Evolutionary conservation across 2,888 invertebrate species (phyloP).

Genomic region (Sycophila texana): DNA sequence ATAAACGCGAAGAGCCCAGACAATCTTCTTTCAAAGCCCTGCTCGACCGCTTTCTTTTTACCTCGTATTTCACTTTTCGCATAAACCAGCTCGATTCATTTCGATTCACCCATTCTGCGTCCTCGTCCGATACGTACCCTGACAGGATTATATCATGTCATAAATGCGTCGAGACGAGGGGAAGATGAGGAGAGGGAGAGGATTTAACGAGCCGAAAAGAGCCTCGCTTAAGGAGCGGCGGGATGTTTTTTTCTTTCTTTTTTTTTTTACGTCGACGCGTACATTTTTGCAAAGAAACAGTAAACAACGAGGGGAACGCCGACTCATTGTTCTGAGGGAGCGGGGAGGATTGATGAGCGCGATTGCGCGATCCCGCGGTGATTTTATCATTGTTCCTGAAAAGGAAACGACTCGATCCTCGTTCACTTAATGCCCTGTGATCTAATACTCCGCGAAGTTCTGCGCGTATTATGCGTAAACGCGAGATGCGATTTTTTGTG

Average conservation of each 20-base stretch:
- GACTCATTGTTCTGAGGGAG: constrained; percentile 2
- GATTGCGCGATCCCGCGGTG: no score
- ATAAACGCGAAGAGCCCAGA: not conserved
- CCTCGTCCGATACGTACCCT: not conserved
- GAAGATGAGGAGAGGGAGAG: not conserved
- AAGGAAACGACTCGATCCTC: not conserved
- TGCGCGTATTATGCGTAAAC: not conserved
- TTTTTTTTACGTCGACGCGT: not conserved
- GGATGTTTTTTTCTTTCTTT: not conserved
- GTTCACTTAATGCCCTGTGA: not conserved
- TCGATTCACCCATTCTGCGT: not conserved
- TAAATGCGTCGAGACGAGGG: not conserved
- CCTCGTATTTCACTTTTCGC: not conserved
- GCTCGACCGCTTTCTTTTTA: constrained; percentile 8
- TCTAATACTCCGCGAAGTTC: not conserved
- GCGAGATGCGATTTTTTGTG: no score
- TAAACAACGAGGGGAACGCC: not conserved
- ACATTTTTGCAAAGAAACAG: not conserved
- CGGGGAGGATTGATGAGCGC: not conserved
- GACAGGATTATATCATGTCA: not conserved
- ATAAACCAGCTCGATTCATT: constrained; percentile 1
- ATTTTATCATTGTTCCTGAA: constrained; percentile 6
- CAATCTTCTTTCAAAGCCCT: not conserved
- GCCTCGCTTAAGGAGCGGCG: not conserved
- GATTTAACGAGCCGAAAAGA: not conserved